Base-by-base conservation (phyloP, 2,888 invertebrate genomes). In the Biston stratarius region DNA sequence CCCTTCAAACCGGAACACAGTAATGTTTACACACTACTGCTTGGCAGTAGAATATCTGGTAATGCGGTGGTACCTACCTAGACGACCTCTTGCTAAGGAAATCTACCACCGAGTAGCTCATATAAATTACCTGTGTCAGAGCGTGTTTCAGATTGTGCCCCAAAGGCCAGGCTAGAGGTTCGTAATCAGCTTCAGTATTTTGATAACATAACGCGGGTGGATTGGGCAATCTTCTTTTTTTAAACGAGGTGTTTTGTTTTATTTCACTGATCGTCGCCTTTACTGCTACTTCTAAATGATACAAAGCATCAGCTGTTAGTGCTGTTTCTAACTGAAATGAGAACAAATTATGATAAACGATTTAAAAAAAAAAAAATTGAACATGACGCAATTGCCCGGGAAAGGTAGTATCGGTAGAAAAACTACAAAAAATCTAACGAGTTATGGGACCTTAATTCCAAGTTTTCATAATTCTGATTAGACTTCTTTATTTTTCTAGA, bases 141-240 rank as follows among this genome's bases (percentile, higher is more conserved):
- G 85, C 80, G 42, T 85, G 77, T 44, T 83, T 76, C 45, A 92
- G 70, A 34, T 77, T 75, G 11, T 76, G 66, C 48, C 92, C 92
- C 42, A 82, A 69, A 8, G 79, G 70, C 92, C 92, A 93, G 0
- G 86, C 83, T 6, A 71, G 66, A 2, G 78, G 77, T 60, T 83
- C 79, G 61, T 91, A 91, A 1, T 87, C 83, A 61, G 92, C 85
- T 85, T 96, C 96, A 71, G 92, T 88, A 82, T 95, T 95, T 94
- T 96, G 95, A 76, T 95, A 95, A 76, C 96, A 95, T 34, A 96
- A 86, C n/a, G 97, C 89, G 49, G 95, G 94, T 64, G 94, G 94
- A 83, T 51, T 82, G 84, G 79, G 40, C 15, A 61, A 45, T 34
- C 48, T 38, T 34, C 48, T 38, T 42, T n/a, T 51, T 2, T 11